phyloP scores from a whole-genome alignment of 1,140 invertebrate species.

The Hylyphantes graminicola region DNA sequence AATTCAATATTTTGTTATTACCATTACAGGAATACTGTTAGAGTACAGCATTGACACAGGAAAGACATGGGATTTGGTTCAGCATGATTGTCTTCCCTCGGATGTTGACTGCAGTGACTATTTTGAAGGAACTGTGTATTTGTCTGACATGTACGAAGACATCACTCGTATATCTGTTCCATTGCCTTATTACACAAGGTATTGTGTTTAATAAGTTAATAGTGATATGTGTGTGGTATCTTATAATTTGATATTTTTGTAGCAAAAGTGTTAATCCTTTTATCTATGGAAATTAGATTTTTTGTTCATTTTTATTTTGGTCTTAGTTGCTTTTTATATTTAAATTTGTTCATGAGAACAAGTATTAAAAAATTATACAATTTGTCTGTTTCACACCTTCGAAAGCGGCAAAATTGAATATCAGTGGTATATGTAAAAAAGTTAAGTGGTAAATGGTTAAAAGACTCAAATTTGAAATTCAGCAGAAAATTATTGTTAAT shows the following conservation, averaged over 20 bases:
- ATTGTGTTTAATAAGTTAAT: conserved; percentile 56
- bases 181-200: conserved; percentile 68
- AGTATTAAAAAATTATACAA: too few species aligned
- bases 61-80: conserved; percentile 68
- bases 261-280: background rate
- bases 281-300: background rate
- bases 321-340: background rate
- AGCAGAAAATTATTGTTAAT: too few species aligned
- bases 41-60: conserved; percentile 70
- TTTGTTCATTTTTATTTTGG: background rate
- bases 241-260: background rate
- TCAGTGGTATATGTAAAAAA: too few species aligned
- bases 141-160: conserved; percentile 66
- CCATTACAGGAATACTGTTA: conserved; percentile 63
- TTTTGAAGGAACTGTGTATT: conserved; percentile 67
- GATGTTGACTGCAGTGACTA: conserved; percentile 68
- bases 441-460: too few species aligned
- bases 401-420: too few species aligned
- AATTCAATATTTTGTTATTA: too few species aligned
- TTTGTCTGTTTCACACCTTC: too few species aligned
- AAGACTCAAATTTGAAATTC: too few species aligned
- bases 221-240: background rate
- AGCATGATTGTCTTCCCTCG: conserved; percentile 68
- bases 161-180: conserved; percentile 68
- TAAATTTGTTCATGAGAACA: too few species aligned